A percentile compares a stretch with the other conserved stretches of the same genome.
These are phyloP conservation scores for Eurytoma californica DNA, from an alignment of 2,888 invertebrate genomes.

Conservation along the genomic window DNA sequence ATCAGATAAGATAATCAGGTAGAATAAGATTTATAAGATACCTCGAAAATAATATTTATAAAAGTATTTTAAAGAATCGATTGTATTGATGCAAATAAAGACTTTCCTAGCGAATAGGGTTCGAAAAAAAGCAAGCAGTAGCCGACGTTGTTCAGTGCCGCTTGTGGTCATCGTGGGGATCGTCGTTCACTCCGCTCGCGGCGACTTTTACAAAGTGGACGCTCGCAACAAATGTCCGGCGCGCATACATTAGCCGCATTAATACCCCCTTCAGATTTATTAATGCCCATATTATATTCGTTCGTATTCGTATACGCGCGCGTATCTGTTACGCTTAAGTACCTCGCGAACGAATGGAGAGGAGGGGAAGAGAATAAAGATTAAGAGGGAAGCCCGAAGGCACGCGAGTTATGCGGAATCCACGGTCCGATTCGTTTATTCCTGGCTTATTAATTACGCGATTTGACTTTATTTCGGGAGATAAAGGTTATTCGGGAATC, in stretches of 20 bases:
- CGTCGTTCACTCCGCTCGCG: constrained; percentile 55
- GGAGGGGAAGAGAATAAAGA: constrained; percentile 15
- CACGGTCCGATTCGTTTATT: background rate
- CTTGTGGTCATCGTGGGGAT: constrained; percentile 16
- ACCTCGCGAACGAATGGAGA: background rate
- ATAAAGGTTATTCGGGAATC: no score
- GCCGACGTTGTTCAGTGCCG: background rate
- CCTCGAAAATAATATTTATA: background rate
- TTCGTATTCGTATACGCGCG: constrained; percentile 46
- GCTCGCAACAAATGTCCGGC: constrained; percentile 70
- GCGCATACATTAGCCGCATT: constrained; percentile 73
- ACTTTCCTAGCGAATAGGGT: constrained; percentile 20
- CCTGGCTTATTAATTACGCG: background rate
- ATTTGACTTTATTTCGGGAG: background rate
- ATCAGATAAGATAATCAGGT: no score
- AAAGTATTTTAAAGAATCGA: background rate
- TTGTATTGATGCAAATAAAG: background rate
- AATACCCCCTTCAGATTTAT: constrained; percentile 72
- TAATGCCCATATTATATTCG: constrained; percentile 73
- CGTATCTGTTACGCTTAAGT: constrained; percentile 6
- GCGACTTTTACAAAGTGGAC: constrained; percentile 67
- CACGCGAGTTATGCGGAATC: constrained; percentile 2
- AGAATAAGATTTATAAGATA: no score
- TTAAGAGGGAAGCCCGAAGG: background rate
- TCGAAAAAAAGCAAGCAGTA: background rate